These are phyloP conservation scores for Chelonoidis abingdonii DNA, from an alignment of 2,113 vertebrate species.

Conservation along the genomic window DNA sequence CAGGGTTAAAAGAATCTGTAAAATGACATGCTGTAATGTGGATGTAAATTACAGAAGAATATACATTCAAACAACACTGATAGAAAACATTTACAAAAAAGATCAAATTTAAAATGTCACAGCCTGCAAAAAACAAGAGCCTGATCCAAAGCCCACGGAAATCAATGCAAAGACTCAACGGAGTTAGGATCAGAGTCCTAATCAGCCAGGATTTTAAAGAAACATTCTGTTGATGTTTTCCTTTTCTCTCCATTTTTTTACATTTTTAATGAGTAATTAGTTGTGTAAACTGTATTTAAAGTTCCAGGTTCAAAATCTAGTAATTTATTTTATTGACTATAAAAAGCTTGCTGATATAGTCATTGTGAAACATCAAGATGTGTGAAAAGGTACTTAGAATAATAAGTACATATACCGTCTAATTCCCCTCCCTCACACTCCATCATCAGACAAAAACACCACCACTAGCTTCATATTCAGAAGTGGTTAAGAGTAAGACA, in stretches of 20 bases:
- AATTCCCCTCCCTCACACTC: not conserved
- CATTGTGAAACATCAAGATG: not conserved
- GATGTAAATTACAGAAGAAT: not conserved
- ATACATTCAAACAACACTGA: not conserved
- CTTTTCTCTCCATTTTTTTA: conserved; percentile 1
- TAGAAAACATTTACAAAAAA: not conserved
- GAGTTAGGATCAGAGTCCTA: not conserved
- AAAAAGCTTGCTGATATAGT: conserved; percentile 17
- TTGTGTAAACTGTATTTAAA: not conserved
- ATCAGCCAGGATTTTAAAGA: conserved; percentile 8
- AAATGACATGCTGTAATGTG: not conserved
- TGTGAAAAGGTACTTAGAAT: not conserved
- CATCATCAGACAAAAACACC: not conserved
- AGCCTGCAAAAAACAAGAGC: not conserved
- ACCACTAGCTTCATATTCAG: not conserved
- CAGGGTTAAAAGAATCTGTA: not conserved
- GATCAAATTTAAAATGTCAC: not conserved
- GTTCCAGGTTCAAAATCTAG: not conserved
- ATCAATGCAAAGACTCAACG: not conserved
- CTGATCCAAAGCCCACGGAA: not conserved
- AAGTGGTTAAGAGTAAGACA: conserved; percentile 14
- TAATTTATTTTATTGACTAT: not conserved
- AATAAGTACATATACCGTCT: not conserved
- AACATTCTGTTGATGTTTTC: not conserved
- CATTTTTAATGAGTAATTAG: not conserved